Evolutionary conservation across 2,888 invertebrate genomes (phyloP).

Genomic region (Galerucella pusilla): DNA sequence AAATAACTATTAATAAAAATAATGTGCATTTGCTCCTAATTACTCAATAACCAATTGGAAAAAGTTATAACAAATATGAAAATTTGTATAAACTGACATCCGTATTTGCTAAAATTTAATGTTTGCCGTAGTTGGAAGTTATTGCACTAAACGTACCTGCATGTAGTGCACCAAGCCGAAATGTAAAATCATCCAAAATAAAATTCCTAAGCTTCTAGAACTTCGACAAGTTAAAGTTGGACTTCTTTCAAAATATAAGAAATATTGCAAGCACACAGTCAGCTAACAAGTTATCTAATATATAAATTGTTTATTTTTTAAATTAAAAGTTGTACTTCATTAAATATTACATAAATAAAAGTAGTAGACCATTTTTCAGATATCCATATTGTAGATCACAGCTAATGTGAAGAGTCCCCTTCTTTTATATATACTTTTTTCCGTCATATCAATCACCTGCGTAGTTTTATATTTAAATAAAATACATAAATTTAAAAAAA

Average conservation of each 20-base stretch:
- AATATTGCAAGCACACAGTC: conserved; percentile 49
- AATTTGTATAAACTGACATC: no score
- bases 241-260: conserved; percentile 20
- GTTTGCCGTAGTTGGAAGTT: no score
- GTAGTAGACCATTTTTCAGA: conserved; percentile 52
- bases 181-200: not conserved
- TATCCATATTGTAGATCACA: conserved; percentile 63
- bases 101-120: no score
- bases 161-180: no score
- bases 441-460: conserved; percentile 32
- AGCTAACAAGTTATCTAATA: conserved; percentile 43
- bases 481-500: not conserved
- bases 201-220: conserved; percentile 11
- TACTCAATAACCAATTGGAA: no score
- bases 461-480: conserved; percentile 16
- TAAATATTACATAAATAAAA: conserved; percentile 33
- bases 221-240: not conserved
- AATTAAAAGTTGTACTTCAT: conserved; percentile 8
- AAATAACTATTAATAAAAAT: no score
- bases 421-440: conserved; percentile 52
- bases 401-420: conserved; percentile 64
- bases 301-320: conserved; percentile 19
- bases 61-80: no score
- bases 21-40: no score
- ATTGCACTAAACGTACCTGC: no score